Conservation (phyloP, 2,113 vertebrate genomes). For the Aphyosemion australe region DNA sequence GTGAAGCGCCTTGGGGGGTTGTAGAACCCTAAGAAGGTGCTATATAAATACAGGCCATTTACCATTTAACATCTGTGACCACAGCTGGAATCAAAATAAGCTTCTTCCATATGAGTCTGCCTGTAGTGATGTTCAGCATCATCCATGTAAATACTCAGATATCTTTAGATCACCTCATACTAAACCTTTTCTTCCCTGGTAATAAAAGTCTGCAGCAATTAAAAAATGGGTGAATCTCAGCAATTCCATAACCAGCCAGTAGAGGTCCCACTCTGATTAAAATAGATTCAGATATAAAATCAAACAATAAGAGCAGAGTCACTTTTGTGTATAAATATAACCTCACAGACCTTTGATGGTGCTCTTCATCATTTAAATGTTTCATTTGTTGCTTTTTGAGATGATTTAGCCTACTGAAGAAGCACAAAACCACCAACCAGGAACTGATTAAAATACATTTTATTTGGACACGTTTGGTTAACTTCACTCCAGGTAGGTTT, state of each 20-base stretch:
- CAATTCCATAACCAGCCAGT: slow-evolving; percentile 19
- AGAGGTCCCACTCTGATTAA: slow-evolving; percentile 9
- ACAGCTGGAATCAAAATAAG: too few species aligned
- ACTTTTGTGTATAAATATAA: too few species aligned
- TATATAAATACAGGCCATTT: too few species aligned
- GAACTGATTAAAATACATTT: slow-evolving; percentile 66
- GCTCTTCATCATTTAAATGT: too few species aligned
- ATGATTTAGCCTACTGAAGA: background rate
- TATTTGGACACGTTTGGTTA: slow-evolving; percentile 61
- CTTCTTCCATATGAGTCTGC: too few species aligned
- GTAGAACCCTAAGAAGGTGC: too few species aligned
- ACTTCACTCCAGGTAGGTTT: slow-evolving; percentile 27
- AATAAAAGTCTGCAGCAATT: background rate
- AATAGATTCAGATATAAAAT: background rate
- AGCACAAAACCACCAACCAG: background rate
- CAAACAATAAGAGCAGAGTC: background rate
- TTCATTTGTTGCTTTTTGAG: too few species aligned
- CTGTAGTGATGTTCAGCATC: too few species aligned
- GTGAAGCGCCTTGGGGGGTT: too few species aligned
- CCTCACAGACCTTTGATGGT: too few species aligned
- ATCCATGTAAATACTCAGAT: background rate
- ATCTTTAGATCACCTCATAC: background rate
- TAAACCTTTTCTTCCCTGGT: background rate
- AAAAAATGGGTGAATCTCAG: background rate
- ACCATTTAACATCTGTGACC: too few species aligned